Conservation (phyloP, 2,113 vertebrate species). For the Cyprinodon tularosa region DNA sequence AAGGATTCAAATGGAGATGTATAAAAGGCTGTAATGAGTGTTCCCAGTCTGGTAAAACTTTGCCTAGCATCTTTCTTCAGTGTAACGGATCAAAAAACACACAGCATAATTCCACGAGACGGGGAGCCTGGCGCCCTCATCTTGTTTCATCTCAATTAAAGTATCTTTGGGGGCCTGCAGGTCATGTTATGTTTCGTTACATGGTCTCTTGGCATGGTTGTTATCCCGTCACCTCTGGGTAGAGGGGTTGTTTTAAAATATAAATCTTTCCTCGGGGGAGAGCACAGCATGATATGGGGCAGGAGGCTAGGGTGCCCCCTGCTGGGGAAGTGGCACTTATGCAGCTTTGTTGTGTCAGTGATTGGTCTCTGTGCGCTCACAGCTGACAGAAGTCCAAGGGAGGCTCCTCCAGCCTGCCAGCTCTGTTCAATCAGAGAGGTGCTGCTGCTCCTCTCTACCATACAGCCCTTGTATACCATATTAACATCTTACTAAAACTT, state of each 20-base stretch:
- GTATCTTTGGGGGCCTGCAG: slow-evolving; percentile 64
- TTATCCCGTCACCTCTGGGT: slow-evolving; percentile 76
- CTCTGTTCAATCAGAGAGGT: slow-evolving; percentile 81
- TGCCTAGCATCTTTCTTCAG: slow-evolving; percentile 45
- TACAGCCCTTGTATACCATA: slow-evolving; percentile 20
- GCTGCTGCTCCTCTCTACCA: slow-evolving; percentile 40
- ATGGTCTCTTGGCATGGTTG: slow-evolving; percentile 68
- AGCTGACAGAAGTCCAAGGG: slow-evolving; percentile 83
- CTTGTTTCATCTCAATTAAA: slow-evolving; percentile 73
- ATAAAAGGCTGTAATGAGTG: slow-evolving; percentile 51
- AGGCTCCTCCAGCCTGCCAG: slow-evolving; percentile 83
- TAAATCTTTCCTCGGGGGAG: slow-evolving; percentile 67
- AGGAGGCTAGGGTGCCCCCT: slow-evolving; percentile 81
- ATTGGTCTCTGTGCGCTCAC: slow-evolving; percentile 74
- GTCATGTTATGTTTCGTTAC: slow-evolving; percentile 65
- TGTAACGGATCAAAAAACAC: slow-evolving; percentile 65
- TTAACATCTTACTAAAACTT: slow-evolving; percentile 35
- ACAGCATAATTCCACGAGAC: slow-evolving; percentile 61
- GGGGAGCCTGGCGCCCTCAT: slow-evolving; percentile 62
- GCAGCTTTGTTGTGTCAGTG: slow-evolving; percentile 75
- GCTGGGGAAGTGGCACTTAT: slow-evolving; percentile 78
- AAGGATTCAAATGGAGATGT: slow-evolving; percentile 32
- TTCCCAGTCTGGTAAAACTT: slow-evolving; percentile 56
- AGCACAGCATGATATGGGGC: slow-evolving; percentile 62
- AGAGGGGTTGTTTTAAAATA: slow-evolving; percentile 72